phyloP scores from a whole-genome alignment of 2,113 vertebrate species.

The Panthera leo region DNA sequence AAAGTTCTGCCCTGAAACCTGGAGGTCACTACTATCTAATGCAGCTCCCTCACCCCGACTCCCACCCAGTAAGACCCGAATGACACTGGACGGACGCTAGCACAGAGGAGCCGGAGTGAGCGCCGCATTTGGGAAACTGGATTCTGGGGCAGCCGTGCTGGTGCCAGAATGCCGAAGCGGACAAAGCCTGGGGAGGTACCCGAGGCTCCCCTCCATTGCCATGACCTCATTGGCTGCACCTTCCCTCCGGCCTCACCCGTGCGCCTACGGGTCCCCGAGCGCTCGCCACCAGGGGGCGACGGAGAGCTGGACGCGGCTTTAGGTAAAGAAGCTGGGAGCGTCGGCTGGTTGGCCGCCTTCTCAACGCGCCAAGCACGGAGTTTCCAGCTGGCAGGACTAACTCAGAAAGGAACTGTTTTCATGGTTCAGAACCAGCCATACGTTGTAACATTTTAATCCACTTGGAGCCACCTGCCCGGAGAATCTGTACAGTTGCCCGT shows the following conservation, averaged over 20 bases:
- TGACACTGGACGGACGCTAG: not conserved
- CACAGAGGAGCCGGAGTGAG: not conserved
- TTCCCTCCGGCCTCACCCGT: not conserved
- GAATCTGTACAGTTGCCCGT: not conserved
- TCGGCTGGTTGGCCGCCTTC: fast-evolving
- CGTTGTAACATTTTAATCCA: not conserved
- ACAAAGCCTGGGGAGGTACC: not conserved
- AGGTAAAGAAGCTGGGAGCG: fast-evolving
- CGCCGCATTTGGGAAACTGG: not conserved
- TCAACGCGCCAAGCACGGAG: not conserved
- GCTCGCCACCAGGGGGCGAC: slow-evolving; percentile 44
- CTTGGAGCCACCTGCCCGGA: not conserved
- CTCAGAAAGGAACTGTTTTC: not conserved
- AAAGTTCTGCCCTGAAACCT: not conserved
- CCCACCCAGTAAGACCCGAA: not conserved
- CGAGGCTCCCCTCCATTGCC: not conserved
- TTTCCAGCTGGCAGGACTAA: not conserved
- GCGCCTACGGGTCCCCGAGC: not conserved
- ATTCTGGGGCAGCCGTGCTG: not conserved
- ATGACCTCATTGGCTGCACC: not conserved
- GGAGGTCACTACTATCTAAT: not conserved
- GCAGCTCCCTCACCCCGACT: not conserved
- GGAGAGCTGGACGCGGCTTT: fast-evolving
- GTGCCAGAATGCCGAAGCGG: not conserved
- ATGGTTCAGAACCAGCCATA: not conserved